These are phyloP conservation scores for Sapayoa aenigma DNA, from an alignment of 2,113 vertebrate species.

Conservation along the genomic window DNA sequence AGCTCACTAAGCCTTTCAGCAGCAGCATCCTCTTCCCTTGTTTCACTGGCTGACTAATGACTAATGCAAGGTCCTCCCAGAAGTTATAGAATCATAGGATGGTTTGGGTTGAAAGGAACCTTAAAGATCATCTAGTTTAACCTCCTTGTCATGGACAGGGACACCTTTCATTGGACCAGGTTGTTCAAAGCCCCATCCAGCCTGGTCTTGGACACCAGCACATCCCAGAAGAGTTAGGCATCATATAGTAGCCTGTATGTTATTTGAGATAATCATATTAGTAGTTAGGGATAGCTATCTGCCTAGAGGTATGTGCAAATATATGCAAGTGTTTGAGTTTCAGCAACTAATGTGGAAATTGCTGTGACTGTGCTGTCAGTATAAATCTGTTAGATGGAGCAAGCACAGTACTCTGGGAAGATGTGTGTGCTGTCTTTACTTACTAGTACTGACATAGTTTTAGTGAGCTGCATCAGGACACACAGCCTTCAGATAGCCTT, in stretches of 20 bases:
- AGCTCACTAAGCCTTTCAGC: background rate
- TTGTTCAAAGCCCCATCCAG: background rate
- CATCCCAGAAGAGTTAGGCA: background rate
- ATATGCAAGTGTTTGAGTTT: background rate
- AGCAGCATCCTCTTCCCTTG: background rate
- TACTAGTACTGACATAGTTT: background rate
- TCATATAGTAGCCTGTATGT: background rate
- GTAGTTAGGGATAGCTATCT: background rate
- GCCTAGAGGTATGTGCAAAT: accelerated
- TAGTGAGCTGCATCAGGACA: background rate
- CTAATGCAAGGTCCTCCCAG: background rate
- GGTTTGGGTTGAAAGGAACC: background rate
- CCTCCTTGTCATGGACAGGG: background rate
- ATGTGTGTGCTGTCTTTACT: background rate
- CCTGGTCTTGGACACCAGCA: background rate
- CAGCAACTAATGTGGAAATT: background rate
- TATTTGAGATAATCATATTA: background rate
- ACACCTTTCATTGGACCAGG: no score
- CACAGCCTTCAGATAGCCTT: background rate
- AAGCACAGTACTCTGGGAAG: background rate
- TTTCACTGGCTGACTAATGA: background rate
- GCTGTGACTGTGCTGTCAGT: background rate
- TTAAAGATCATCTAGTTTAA: background rate
- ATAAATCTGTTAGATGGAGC: background rate
- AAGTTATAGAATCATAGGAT: background rate